Evolutionary conservation across 2,113 vertebrate genomes (phyloP).

Genomic region (Pao palembangensis): DNA sequence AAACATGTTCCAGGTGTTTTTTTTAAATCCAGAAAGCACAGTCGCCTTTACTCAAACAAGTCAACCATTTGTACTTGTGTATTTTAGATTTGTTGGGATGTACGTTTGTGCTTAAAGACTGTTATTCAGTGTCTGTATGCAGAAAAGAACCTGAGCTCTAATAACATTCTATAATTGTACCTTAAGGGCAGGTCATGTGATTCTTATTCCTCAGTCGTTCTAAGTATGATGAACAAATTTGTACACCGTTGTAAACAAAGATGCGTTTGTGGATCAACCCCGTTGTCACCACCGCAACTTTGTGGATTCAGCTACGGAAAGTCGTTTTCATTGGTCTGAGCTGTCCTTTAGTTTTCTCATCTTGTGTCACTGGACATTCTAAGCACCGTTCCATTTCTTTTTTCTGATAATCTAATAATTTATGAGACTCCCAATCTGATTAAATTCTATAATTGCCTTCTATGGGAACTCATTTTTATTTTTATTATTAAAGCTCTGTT

Average conservation of each 20-base stretch:
- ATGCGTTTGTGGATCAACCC: constrained; percentile 14
- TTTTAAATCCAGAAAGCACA: constrained; percentile 55
- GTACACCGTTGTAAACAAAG: constrained; percentile 21
- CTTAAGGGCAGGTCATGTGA: constrained; percentile 33
- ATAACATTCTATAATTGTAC: constrained; percentile 24
- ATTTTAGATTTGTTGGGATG: constrained; percentile 4
- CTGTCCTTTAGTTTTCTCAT: constrained; percentile 36
- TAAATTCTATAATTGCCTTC: constrained; percentile 76
- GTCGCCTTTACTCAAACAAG: constrained; percentile 48
- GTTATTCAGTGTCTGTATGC: constrained; percentile 46
- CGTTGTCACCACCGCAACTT: constrained; percentile 56
- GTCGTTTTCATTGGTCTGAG: constrained; percentile 34
- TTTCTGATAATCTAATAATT: constrained; percentile 70
- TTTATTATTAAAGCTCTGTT: constrained; percentile 71
- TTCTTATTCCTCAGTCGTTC: constrained; percentile 51
- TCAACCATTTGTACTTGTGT: constrained; percentile 19
- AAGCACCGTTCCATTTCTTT: constrained; percentile 32
- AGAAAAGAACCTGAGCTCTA: constrained; percentile 35
- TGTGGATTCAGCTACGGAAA: constrained; percentile 37
- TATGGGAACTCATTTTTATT: constrained; percentile 75
- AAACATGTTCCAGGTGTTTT: constrained; percentile 36
- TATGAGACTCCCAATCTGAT: constrained; percentile 72
- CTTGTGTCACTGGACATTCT: constrained; percentile 46
- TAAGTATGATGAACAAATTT: constrained; percentile 64
- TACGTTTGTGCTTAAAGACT: constrained; percentile 40